A percentile compares a stretch with the other conserved stretches of the same genome.
These are phyloP conservation scores for Morpho helenor DNA, from an alignment of 2,888 invertebrate genomes.

Conservation along the genomic window DNA sequence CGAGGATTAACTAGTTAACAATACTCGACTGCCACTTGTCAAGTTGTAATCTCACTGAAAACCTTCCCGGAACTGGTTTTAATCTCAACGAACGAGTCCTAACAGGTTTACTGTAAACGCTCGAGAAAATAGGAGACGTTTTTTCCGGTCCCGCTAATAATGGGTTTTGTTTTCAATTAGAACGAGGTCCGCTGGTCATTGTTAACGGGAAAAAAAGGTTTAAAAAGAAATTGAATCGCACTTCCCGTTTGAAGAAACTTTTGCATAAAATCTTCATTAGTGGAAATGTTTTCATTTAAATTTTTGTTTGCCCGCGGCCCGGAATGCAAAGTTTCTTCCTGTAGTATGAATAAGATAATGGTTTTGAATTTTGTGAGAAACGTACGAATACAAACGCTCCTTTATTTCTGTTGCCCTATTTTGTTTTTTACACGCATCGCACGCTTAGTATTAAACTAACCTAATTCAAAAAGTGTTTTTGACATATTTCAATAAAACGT, in stretches of 20 bases:
- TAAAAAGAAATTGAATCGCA: conserved; percentile 28
- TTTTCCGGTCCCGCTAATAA: conserved; percentile 37
- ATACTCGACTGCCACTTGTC: conserved; percentile 47
- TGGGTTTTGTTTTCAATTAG: conserved; percentile 38
- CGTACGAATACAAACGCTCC: too few species aligned
- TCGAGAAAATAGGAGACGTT: conserved; percentile 31
- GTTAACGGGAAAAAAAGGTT: conserved; percentile 29
- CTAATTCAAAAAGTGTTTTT: too few species aligned
- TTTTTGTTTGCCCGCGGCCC: conserved; percentile 20
- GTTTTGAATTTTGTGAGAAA: conserved; percentile 2
- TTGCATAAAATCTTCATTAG: conserved; percentile 35
- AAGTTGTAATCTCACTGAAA: conserved; percentile 47
- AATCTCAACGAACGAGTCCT: conserved; percentile 34
- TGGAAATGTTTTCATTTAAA: conserved; percentile 30
- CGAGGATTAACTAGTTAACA: conserved; percentile 38
- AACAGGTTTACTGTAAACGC: conserved; percentile 36
- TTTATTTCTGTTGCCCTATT: too few species aligned
- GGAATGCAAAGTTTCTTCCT: conserved; percentile 15
- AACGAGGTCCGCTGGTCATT: conserved; percentile 31
- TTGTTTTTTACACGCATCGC: too few species aligned
- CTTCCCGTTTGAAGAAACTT: conserved; percentile 30
- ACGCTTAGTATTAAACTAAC: too few species aligned
- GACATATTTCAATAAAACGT: too few species aligned
- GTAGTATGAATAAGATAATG: conserved; percentile 22
- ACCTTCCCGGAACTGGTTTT: conserved; percentile 26